Percentiles rank a stretch among this genome's conserved stretches.
Evolutionary conservation across 2,888 invertebrate species (phyloP).

Genomic region (Machimus atricapillus): DNA sequence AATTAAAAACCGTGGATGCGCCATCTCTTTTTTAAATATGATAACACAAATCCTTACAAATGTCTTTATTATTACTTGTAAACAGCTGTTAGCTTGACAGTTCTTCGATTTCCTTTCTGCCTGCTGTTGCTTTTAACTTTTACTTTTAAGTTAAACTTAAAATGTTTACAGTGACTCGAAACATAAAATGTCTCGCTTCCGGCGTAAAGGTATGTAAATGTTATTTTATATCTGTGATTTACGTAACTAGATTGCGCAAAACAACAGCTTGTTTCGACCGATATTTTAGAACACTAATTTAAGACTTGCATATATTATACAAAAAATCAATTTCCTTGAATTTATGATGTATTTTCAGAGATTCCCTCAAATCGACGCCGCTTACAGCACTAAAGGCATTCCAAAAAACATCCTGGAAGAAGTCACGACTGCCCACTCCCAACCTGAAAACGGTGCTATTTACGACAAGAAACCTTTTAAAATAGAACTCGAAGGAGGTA

Average conservation of each 20-base stretch:
- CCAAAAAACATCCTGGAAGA: conserved; percentile 72
- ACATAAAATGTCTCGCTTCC: background rate
- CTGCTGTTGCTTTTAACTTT: background rate
- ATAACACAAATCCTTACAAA: background rate
- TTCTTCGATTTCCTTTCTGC: background rate
- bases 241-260: background rate
- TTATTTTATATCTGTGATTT: background rate
- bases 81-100: background rate
- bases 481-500: conserved; percentile 72
- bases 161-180: background rate
- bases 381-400: conserved; percentile 62
- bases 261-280: background rate
- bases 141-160: background rate
- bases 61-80: background rate
- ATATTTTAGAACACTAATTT: background rate
- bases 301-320: background rate
- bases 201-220: background rate
- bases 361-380: background rate
- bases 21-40: background rate
- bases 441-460: conserved; percentile 75
- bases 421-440: conserved; percentile 69
- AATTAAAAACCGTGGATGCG: background rate
- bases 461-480: conserved; percentile 92
- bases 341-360: background rate
- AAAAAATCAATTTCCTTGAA: background rate